A percentile compares a stretch with the other conserved stretches of the same genome.
Evolutionary conservation across 2,113 vertebrate species (phyloP).

Genomic region (Planiliza haematocheilus): DNA sequence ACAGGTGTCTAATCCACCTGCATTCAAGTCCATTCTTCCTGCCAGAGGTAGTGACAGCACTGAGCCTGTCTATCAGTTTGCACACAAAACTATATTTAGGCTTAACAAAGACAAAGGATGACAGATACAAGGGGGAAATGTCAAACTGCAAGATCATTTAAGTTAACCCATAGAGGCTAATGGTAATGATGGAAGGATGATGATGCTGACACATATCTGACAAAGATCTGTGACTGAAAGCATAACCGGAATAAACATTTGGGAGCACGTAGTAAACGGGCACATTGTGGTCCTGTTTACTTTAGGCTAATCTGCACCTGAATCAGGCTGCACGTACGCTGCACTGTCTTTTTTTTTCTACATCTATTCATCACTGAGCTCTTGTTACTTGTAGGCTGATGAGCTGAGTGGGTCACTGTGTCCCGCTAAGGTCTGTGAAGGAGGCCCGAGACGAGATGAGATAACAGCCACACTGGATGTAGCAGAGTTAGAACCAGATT

Average conservation of each 20-base stretch:
- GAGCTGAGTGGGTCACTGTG: constrained; percentile 8
- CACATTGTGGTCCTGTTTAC: constrained; percentile 15
- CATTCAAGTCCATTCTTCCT: constrained; percentile 13
- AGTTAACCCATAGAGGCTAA: background rate
- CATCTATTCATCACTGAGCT: constrained; percentile 17
- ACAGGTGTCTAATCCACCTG: constrained; percentile 63
- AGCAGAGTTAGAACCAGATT: background rate
- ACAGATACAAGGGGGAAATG: background rate
- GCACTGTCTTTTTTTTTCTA: background rate
- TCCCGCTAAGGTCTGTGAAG: constrained; percentile 5
- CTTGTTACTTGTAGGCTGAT: constrained; percentile 23
- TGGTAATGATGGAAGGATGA: background rate
- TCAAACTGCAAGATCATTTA: constrained; percentile 2
- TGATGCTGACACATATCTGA: constrained; percentile 5
- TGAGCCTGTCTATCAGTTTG: constrained; percentile 49
- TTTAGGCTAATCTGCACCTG: background rate
- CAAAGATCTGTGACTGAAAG: background rate
- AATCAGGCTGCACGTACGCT: background rate
- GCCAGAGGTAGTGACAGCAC: constrained; percentile 37
- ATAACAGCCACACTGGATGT: constrained; percentile 4
- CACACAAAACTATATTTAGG: constrained; percentile 33
- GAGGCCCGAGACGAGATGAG: background rate
- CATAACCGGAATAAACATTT: constrained; percentile 15
- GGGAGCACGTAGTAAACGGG: background rate
- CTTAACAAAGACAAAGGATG: constrained; percentile 8